Evolutionary conservation across 2,113 vertebrate genomes (phyloP).

Genomic region (Gnathonemus longibarbis): DNA sequence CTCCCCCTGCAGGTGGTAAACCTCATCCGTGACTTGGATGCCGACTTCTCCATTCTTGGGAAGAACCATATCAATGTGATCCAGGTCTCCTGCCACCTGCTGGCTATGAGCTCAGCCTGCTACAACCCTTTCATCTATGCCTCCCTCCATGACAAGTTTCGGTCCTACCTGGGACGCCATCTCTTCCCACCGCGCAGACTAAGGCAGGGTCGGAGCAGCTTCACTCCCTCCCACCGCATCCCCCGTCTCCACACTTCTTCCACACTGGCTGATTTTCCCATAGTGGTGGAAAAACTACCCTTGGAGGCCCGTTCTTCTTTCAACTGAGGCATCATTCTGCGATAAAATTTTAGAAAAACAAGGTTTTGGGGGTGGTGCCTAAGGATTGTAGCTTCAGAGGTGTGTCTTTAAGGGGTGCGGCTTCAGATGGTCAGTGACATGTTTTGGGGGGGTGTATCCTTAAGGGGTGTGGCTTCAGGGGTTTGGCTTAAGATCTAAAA

Average conservation of each 20-base stretch:
- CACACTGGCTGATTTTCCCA: slow-evolving; percentile 49
- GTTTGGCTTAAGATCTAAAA: background rate
- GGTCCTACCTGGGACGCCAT: slow-evolving; percentile 54
- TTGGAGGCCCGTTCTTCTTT: slow-evolving; percentile 37
- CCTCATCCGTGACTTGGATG: slow-evolving; percentile 67
- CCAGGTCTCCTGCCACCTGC: slow-evolving; percentile 66
- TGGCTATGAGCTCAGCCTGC: slow-evolving; percentile 73
- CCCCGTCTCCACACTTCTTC: slow-evolving; percentile 56
- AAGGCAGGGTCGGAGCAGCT: slow-evolving; percentile 29
- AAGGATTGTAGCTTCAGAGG: background rate
- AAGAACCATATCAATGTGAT: slow-evolving; percentile 67
- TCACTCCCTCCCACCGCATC: slow-evolving; percentile 39
- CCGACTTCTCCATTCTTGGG: slow-evolving; percentile 62
- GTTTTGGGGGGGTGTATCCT: background rate
- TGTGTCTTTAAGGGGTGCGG: background rate
- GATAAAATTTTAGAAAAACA: background rate
- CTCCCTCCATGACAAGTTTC: slow-evolving; percentile 66
- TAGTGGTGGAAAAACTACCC: slow-evolving; percentile 43
- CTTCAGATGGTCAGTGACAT: background rate
- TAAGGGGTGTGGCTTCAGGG: background rate
- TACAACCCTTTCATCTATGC: slow-evolving; percentile 76
- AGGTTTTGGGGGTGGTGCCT: background rate
- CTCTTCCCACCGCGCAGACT: slow-evolving; percentile 34
- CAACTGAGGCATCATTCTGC: background rate
- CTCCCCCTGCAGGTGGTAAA: slow-evolving; percentile 77